Percentiles rank a stretch among this genome's conserved stretches.
These are phyloP conservation scores for Prochilodus magdalenae DNA, from an alignment of 2,113 vertebrate genomes.

Conservation along the genomic window DNA sequence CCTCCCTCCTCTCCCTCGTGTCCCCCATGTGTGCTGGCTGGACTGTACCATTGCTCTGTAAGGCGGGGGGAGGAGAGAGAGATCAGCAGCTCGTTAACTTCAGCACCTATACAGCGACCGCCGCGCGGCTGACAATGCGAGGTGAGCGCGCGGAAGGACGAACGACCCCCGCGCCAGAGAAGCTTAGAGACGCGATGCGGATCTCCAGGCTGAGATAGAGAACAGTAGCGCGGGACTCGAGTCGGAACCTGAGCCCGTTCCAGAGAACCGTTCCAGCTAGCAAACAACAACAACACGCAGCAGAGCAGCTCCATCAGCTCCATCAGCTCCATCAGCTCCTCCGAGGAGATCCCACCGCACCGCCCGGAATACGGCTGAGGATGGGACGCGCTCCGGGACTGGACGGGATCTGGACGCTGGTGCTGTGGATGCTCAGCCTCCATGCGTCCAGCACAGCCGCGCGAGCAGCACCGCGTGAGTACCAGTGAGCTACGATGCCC, in stretches of 20 bases:
- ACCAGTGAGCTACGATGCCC: not conserved
- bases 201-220: constrained; percentile 16
- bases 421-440: constrained; percentile 57
- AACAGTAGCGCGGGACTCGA: not conserved
- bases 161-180: constrained; percentile 16
- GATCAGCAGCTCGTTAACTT: constrained; percentile 44
- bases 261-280: not conserved
- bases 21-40: constrained; percentile 22
- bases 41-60: constrained; percentile 53
- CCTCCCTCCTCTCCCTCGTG: constrained; percentile 24
- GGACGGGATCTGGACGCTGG: constrained; percentile 27
- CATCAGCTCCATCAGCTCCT: too few relatives aligned
- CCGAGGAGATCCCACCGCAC: too few relatives aligned
- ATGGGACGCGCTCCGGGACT: constrained; percentile 52
- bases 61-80: not conserved
- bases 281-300: not conserved
- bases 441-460: constrained; percentile 34
- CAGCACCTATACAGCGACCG: constrained; percentile 64
- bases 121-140: constrained; percentile 42
- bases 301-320: too few relatives aligned
- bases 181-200: constrained; percentile 38
- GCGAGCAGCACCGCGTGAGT: constrained; percentile 59
- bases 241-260: too few relatives aligned
- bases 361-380: constrained; percentile 53
- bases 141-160: not conserved